These are phyloP conservation scores for Stegastes partitus DNA, from an alignment of 2,113 vertebrate genomes.

Conservation along the genomic window DNA sequence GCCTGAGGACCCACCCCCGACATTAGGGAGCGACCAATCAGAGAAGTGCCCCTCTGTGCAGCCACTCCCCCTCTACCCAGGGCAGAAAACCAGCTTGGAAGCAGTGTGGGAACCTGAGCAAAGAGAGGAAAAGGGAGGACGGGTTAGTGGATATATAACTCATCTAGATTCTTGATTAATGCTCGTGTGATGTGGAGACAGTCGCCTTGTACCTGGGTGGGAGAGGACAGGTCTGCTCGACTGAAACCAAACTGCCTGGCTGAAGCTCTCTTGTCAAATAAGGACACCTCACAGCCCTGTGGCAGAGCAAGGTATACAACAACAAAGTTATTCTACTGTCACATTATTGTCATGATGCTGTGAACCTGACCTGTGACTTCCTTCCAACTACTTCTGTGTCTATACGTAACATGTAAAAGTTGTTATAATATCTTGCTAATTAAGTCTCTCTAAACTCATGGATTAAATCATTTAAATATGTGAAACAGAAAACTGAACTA, in stretches of 20 bases:
- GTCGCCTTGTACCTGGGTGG: slow-evolving; percentile 73
- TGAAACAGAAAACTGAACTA: not conserved
- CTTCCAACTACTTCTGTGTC: too few relatives aligned
- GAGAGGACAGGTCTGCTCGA: slow-evolving; percentile 80
- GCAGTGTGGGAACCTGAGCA: slow-evolving; percentile 78
- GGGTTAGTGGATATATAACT: not conserved
- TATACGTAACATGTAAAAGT: too few relatives aligned
- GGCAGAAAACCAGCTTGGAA: slow-evolving; percentile 79
- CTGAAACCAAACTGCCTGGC: slow-evolving; percentile 76
- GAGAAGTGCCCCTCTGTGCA: slow-evolving; percentile 62
- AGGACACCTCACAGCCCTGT: slow-evolving; percentile 76
- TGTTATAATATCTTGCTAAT: too few relatives aligned
- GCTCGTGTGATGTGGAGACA: not conserved
- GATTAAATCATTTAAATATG: not conserved
- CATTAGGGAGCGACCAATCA: slow-evolving; percentile 69
- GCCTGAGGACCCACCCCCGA: slow-evolving; percentile 67
- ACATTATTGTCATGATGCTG: not conserved
- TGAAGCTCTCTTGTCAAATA: slow-evolving; percentile 80
- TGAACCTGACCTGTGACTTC: too few relatives aligned
- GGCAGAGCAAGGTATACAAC: slow-evolving; percentile 13
- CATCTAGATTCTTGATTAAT: not conserved
- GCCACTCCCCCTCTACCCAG: slow-evolving; percentile 70
- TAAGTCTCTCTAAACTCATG: too few relatives aligned
- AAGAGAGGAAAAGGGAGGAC: not conserved
- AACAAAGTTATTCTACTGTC: not conserved